Percentiles rank a stretch among this genome's conserved stretches.
phyloP scores from a whole-genome alignment of 2,888 invertebrate species.

The Plutella xylostella region DNA sequence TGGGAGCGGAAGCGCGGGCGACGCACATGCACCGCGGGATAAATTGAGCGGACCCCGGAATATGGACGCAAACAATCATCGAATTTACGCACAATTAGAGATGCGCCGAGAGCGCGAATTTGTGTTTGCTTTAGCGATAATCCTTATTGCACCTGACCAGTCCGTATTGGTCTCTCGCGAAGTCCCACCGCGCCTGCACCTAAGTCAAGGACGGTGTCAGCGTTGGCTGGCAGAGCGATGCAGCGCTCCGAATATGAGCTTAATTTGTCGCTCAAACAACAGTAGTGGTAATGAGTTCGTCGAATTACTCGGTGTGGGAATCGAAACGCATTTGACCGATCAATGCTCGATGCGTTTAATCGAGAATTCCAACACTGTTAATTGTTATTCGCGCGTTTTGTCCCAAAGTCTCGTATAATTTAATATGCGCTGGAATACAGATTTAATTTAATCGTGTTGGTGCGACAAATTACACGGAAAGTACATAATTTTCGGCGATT shows the following conservation, averaged over 20 bases:
- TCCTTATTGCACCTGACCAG: not conserved
- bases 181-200: not conserved
- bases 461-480: slow-evolving; percentile 30
- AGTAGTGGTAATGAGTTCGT: not conserved
- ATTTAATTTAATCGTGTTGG: slow-evolving; percentile 35
- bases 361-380: slow-evolving; percentile 26
- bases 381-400: slow-evolving; percentile 27
- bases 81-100: slow-evolving; percentile 50
- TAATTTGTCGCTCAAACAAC: slow-evolving; percentile 1
- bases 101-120: slow-evolving; percentile 14
- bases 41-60: not conserved
- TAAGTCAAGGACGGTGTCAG: too few relatives aligned
- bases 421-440: slow-evolving; percentile 19
- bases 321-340: slow-evolving; percentile 32
- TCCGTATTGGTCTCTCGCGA: not conserved
- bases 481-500: slow-evolving; percentile 24
- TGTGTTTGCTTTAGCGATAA: not conserved
- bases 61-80: slow-evolving; percentile 29
- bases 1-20: not conserved
- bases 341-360: slow-evolving; percentile 19
- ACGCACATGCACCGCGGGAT: not conserved
- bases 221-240: too few relatives aligned
- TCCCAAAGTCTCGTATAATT: not conserved
- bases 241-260: not conserved
- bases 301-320: not conserved